Conservation (phyloP, 2,113 vertebrate species). For the Apodemus speciosus region DNA sequence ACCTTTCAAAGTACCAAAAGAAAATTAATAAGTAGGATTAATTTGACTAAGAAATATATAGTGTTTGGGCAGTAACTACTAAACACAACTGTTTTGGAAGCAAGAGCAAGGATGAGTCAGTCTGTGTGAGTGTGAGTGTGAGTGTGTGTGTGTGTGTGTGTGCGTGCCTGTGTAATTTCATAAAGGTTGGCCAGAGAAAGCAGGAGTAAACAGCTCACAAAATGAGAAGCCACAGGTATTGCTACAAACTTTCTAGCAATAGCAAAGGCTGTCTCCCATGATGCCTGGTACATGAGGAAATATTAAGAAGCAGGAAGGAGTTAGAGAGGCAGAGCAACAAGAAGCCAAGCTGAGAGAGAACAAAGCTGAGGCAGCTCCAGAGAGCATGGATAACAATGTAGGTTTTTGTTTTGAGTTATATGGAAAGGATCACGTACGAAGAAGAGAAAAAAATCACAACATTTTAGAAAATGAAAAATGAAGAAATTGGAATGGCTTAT, state of each 20-base stretch:
- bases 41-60: neutral
- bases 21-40: neutral
- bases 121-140: neutral
- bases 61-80: neutral
- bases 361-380: fast-evolving
- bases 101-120: neutral
- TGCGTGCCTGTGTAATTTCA: neutral
- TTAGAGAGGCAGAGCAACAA: neutral
- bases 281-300: neutral
- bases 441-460: neutral
- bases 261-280: neutral
- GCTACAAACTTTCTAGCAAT: no score
- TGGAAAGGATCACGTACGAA: neutral
- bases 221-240: neutral
- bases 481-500: neutral
- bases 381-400: neutral
- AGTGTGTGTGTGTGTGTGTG: neutral
- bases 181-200: neutral
- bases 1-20: neutral
- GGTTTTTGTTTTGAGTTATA: neutral
- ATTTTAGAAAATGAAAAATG: neutral
- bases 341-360: neutral
- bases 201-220: neutral
- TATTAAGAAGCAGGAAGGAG: fast-evolving
- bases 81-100: neutral